Evolutionary conservation across 2,113 vertebrate genomes (phyloP).

Genomic region (Nothocercus julius): DNA sequence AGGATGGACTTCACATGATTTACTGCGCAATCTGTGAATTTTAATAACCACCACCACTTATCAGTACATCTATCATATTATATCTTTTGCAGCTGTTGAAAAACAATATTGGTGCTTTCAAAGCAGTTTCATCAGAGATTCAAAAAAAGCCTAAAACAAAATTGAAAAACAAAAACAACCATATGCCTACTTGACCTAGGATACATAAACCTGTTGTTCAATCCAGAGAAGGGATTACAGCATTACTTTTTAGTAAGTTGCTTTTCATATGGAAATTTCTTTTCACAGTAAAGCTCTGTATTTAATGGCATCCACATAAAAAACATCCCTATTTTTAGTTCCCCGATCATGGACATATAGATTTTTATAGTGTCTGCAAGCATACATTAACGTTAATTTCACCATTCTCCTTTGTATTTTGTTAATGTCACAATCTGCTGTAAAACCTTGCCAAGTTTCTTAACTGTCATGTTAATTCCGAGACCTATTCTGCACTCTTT

Average conservation of each 20-base stretch:
- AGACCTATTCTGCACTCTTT: slow-evolving; percentile 84
- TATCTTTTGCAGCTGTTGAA: slow-evolving; percentile 78
- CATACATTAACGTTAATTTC: slow-evolving; percentile 84
- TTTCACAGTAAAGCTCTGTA: slow-evolving; percentile 79
- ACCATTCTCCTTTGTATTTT: slow-evolving; percentile 83
- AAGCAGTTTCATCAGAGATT: slow-evolving; percentile 75
- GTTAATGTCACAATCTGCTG: slow-evolving; percentile 87
- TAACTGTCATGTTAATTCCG: slow-evolving; percentile 88
- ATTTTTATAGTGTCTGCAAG: slow-evolving; percentile 83
- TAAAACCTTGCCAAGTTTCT: slow-evolving; percentile 85
- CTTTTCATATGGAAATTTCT: slow-evolving; percentile 87
- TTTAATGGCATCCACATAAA: slow-evolving; percentile 81
- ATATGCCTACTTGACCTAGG: slow-evolving; percentile 84
- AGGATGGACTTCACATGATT: slow-evolving; percentile 47
- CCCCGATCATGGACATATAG: slow-evolving; percentile 82
- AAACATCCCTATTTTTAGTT: slow-evolving; percentile 81
- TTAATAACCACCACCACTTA: slow-evolving; percentile 70
- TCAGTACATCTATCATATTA: slow-evolving; percentile 61
- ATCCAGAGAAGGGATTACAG: slow-evolving; percentile 78
- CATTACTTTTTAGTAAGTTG: slow-evolving; percentile 80
- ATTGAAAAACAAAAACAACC: slow-evolving; percentile 72
- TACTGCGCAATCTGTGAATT: slow-evolving; percentile 74
- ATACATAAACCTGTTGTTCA: slow-evolving; percentile 83
- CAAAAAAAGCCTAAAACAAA: slow-evolving; percentile 72
- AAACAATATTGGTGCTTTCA: slow-evolving; percentile 74